These are phyloP conservation scores for Porphyrio hochstetteri DNA, from an alignment of 2,113 vertebrate species.

Conservation along the genomic window DNA sequence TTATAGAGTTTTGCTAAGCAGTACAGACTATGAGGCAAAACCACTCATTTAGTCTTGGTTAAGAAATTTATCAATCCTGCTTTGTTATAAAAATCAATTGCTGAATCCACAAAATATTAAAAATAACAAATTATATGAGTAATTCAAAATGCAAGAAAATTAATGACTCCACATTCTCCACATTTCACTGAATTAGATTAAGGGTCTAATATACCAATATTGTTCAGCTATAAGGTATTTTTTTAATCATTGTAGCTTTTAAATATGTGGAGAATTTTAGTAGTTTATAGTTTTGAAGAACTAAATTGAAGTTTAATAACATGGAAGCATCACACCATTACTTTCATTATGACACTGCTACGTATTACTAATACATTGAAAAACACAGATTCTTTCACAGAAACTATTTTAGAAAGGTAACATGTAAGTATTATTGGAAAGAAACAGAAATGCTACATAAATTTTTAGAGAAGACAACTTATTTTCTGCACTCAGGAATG, in stretches of 20 bases:
- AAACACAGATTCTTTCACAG: not conserved
- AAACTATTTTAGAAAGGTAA: not conserved
- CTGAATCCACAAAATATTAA: not conserved
- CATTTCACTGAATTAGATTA: not conserved
- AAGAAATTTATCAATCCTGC: not conserved
- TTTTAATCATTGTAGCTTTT: not conserved
- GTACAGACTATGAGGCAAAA: not conserved
- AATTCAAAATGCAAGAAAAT: not conserved
- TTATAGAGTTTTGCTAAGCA: not conserved
- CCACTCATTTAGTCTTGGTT: not conserved
- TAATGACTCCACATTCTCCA: not conserved
- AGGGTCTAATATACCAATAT: not conserved
- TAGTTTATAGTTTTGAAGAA: not conserved
- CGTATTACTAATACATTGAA: not conserved
- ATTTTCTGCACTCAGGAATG: not conserved
- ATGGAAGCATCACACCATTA: not conserved
- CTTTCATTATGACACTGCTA: not conserved
- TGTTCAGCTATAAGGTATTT: not conserved
- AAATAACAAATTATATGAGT: not conserved
- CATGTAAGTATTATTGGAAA: not conserved
- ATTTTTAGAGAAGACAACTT: not conserved
- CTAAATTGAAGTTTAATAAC: not conserved
- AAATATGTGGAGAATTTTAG: not conserved
- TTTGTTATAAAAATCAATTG: not conserved
- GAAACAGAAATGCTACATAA: not conserved